Evolutionary conservation across 2,888 invertebrate species (phyloP).

Genomic region (Volucella bombylans): DNA sequence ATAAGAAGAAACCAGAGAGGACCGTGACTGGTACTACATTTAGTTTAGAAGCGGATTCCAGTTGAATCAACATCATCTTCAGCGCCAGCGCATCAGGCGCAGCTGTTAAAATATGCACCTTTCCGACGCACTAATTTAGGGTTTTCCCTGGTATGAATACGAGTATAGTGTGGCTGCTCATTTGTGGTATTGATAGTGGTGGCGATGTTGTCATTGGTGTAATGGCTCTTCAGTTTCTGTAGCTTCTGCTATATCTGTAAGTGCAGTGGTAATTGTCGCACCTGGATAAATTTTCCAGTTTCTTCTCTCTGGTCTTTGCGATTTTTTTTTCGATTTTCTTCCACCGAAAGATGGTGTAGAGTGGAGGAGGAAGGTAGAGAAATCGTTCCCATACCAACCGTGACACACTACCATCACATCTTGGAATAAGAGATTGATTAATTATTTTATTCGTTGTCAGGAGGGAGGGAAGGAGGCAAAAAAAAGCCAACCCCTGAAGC

Average conservation of each 20-base stretch:
- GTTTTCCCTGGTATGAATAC: not conserved
- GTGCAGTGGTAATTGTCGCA: slow-evolving; percentile 13
- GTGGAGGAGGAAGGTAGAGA: not conserved
- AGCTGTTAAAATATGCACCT: slow-evolving; percentile 56
- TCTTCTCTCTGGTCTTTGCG: not conserved
- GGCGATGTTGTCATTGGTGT: not conserved
- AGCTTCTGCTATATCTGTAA: not conserved
- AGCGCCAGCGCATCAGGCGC: slow-evolving; percentile 1
- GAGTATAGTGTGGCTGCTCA: not conserved
- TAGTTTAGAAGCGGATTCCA: no score
- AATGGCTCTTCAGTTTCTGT: not conserved
- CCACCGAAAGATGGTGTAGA: not conserved
- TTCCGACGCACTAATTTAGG: slow-evolving; percentile 46
- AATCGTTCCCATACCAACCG: not conserved
- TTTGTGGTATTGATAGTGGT: not conserved
- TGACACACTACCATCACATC: not conserved
- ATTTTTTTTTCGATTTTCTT: not conserved
- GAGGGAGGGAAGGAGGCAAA: not conserved
- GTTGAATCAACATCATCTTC: not conserved
- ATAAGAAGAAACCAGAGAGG: no score
- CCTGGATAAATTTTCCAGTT: slow-evolving; percentile 10
- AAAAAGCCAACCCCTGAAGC: not conserved
- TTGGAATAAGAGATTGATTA: not conserved
- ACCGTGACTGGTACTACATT: no score
- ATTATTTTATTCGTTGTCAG: not conserved